Conservation (phyloP, 1,140 invertebrate species). For the Nasonia vitripennis region DNA sequence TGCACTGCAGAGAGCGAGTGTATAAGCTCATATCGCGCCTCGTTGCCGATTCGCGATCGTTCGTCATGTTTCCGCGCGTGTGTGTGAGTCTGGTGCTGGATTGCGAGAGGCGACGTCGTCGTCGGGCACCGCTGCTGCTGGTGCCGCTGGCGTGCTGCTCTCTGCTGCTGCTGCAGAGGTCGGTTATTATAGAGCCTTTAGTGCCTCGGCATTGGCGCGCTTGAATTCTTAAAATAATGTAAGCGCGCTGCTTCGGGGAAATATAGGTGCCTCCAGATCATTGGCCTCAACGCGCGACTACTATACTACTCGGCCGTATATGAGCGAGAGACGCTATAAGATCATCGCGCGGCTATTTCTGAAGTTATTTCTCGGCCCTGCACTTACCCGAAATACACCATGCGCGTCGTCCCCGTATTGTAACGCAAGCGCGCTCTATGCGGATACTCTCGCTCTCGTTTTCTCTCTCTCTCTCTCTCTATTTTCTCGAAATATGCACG, state of each 20-base stretch:
- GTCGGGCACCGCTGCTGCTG: not conserved
- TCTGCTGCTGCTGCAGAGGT: conserved; percentile 14
- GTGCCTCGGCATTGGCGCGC: conserved; percentile 49
- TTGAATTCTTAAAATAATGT: conserved; percentile 53
- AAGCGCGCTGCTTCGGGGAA: conserved; percentile 49
- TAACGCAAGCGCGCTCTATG: not conserved
- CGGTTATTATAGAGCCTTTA: conserved; percentile 42
- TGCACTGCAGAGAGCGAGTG: not conserved
- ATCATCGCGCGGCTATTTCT: conserved; percentile 44
- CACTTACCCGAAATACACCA: conserved; percentile 51
- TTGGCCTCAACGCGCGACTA: conserved; percentile 46
- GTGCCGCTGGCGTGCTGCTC: conserved; percentile 7
- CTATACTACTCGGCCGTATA: conserved; percentile 18
- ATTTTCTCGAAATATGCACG: not conserved
- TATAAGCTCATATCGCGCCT: conserved; percentile 14
- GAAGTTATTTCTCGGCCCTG: conserved; percentile 48
- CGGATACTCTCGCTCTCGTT: not conserved
- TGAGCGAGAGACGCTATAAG: conserved; percentile 25
- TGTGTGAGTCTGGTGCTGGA: not conserved
- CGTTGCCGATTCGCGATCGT: conserved; percentile 33
- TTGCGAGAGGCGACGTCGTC: not conserved
- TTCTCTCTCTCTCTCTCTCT: not conserved
- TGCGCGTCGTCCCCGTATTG: conserved; percentile 29
- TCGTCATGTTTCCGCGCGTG: not conserved
- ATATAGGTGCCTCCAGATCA: conserved; percentile 54